A percentile compares a stretch with the other conserved stretches of the same genome.
Evolutionary conservation across 1,140 invertebrate species (phyloP).

Genomic region (Papilio xuthus): DNA sequence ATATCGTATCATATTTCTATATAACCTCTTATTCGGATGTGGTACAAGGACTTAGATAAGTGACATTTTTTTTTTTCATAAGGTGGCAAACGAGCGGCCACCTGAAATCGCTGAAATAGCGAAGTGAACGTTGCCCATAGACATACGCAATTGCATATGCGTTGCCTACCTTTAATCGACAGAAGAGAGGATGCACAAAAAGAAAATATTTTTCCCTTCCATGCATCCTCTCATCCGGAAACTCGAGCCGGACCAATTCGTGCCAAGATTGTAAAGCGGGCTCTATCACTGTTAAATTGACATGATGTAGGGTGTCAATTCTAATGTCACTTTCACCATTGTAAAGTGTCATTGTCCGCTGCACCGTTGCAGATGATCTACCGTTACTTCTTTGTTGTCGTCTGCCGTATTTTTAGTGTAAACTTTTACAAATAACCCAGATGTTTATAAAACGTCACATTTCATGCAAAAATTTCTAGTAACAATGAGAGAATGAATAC

Average conservation of each 20-base stretch:
- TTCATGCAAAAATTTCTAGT: not conserved
- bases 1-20: slow-evolving; percentile 1
- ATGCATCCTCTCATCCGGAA: too few species aligned
- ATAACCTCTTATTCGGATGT: not conserved
- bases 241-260: too few species aligned
- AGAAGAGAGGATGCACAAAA: too few species aligned
- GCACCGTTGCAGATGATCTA: slow-evolving; percentile 16
- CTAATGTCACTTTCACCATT: slow-evolving; percentile 7
- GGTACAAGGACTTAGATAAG: slow-evolving; percentile 12
- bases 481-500: not conserved
- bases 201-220: too few species aligned
- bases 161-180: too few species aligned
- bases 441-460: not conserved
- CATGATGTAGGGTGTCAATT: not conserved
- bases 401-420: not conserved
- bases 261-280: too few species aligned
- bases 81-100: too few species aligned
- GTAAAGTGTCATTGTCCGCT: not conserved
- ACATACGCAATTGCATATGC: too few species aligned
- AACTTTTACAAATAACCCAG: slow-evolving; percentile 13
- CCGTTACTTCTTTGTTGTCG: slow-evolving; percentile 9
- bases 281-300: too few species aligned
- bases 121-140: too few species aligned
- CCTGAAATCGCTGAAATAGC: too few species aligned
- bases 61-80: too few species aligned